Conservation (phyloP, 2,888 invertebrate genomes). For the Tuta absoluta region DNA sequence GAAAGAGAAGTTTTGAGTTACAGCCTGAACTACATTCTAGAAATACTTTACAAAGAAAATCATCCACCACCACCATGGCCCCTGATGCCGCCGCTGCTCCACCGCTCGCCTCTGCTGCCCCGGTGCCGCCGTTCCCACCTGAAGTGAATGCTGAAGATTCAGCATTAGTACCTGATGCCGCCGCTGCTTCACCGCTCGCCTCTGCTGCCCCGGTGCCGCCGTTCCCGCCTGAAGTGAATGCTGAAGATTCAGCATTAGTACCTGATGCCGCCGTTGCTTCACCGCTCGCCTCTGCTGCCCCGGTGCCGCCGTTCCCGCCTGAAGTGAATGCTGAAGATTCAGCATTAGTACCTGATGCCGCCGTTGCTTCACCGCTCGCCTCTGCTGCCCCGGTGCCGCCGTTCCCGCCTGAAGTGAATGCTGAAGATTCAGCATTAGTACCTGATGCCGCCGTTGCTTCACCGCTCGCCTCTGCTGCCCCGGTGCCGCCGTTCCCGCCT, state of each 20-base stretch:
- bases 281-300: too few species aligned
- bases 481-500: background rate
- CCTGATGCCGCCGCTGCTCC: too few species aligned
- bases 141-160: background rate
- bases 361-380: too few species aligned
- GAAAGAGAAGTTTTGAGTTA: background rate
- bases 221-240: too few species aligned
- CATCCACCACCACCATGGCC: too few species aligned
- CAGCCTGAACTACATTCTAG: background rate
- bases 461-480: slow-evolving; percentile 1
- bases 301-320: too few species aligned
- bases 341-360: too few species aligned
- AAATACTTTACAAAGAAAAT: too few species aligned
- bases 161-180: background rate
- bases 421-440: background rate
- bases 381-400: background rate
- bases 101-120: background rate
- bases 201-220: too few species aligned
- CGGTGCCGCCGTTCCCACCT: slow-evolving; percentile 5
- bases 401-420: background rate
- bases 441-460: background rate
- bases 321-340: too few species aligned
- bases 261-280: too few species aligned
- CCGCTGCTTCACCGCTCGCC: background rate
- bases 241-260: too few species aligned